Percentiles rank a stretch among this genome's conserved stretches.
Conservation (phyloP, 2,113 vertebrate genomes). For the Pseudopipra pipra region DNA sequence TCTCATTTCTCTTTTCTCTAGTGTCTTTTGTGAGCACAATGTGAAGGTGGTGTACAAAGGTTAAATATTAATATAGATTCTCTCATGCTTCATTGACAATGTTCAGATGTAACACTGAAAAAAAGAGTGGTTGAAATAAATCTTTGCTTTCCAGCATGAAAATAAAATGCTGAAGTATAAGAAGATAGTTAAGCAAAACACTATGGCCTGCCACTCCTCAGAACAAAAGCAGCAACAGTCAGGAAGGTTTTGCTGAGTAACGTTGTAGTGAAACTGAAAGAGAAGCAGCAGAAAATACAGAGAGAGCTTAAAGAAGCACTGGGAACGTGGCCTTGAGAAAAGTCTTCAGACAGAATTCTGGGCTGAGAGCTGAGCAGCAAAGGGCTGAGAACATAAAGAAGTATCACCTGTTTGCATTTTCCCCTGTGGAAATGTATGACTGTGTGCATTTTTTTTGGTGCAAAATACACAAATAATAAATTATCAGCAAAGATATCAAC, state of each 20-base stretch:
- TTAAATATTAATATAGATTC: background rate
- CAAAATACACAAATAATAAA: background rate
- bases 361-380: background rate
- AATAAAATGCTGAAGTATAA: background rate
- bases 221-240: background rate
- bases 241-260: background rate
- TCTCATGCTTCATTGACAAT: background rate
- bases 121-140: background rate
- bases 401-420: background rate
- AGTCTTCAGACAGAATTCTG: background rate
- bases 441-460: background rate
- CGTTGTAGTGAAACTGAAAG: background rate
- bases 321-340: background rate
- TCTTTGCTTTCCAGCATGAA: background rate
- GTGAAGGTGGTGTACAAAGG: background rate
- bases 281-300: background rate
- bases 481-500: background rate
- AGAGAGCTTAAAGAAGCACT: background rate
- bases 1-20: background rate
- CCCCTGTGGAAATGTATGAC: background rate
- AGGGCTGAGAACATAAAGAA: background rate
- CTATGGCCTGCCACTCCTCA: background rate
- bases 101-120: background rate
- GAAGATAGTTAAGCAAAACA: background rate
- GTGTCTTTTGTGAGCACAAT: background rate